Conservation (phyloP, 2,888 invertebrate genomes). For the Eupsilia transversa region DNA sequence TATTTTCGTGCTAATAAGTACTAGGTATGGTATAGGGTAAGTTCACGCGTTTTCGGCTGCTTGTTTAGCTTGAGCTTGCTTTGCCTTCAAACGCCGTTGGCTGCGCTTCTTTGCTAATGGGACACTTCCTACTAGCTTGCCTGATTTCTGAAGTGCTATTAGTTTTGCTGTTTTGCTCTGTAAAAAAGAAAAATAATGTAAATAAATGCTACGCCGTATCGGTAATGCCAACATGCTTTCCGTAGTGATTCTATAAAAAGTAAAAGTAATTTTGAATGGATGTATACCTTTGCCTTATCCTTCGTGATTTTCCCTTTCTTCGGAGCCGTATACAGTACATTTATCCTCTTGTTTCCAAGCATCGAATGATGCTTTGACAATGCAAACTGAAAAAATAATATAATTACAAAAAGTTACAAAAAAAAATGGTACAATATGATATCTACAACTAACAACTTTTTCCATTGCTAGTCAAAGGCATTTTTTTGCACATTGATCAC, state of each 20-base stretch:
- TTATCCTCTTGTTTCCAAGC: constrained; percentile 85
- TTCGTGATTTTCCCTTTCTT: constrained; percentile 83
- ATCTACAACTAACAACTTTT: not conserved
- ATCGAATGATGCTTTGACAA: constrained; percentile 88
- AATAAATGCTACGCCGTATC: not conserved
- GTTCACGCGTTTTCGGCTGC: constrained; percentile 22
- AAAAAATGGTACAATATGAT: not conserved
- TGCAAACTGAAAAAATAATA: constrained; percentile 78
- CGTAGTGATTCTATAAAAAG: not conserved
- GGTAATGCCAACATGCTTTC: not conserved
- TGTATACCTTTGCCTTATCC: constrained; percentile 82
- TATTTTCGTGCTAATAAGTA: not conserved
- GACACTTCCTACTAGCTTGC: constrained; percentile 83
- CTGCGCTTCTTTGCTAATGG: constrained; percentile 82
- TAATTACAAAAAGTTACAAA: not conserved
- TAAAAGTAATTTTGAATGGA: not conserved
- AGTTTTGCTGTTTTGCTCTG: constrained; percentile 88
- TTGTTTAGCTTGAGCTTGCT: constrained; percentile 77
- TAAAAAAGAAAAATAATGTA: constrained; percentile 18
- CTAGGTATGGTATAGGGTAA: not conserved
- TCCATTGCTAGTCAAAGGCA: no score
- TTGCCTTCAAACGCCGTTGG: constrained; percentile 82
- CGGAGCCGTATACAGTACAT: constrained; percentile 84
- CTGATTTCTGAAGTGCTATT: constrained; percentile 84
- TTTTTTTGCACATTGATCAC: no score